Evolutionary conservation across 2,797 vertebrate species (phyloP).

Genomic region (Orientallactaga sibirica): DNA sequence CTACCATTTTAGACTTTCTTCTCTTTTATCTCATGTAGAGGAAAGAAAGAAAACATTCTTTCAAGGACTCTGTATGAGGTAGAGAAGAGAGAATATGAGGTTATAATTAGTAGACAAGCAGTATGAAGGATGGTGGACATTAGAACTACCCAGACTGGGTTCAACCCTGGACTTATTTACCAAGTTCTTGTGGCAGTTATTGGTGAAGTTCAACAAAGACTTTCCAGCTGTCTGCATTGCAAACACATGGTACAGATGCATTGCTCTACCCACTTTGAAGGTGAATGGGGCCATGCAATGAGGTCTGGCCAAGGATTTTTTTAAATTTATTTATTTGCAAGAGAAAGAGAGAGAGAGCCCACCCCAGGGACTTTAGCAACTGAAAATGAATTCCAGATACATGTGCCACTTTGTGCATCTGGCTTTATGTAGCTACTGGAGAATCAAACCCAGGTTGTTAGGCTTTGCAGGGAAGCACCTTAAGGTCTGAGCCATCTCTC

Average conservation of each 20-base stretch:
- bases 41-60: slow-evolving; percentile 14
- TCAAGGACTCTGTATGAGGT: not conserved
- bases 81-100: not conserved
- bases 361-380: too few relatives aligned
- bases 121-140: not conserved
- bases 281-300: not conserved
- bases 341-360: too few relatives aligned
- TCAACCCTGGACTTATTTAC: not conserved
- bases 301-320: slow-evolving; percentile 18
- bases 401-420: too few relatives aligned
- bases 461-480: too few relatives aligned
- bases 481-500: too few relatives aligned
- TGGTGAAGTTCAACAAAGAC: not conserved
- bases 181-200: slow-evolving; percentile 35
- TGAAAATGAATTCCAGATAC: too few relatives aligned
- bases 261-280: not conserved
- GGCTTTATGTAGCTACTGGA: too few relatives aligned
- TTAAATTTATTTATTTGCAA: too few relatives aligned
- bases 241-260: not conserved
- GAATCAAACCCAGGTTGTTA: too few relatives aligned
- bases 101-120: not conserved
- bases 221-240: slow-evolving; percentile 6
- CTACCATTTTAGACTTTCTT: slow-evolving; percentile 35
- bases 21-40: not conserved
- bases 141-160: not conserved